These are phyloP conservation scores for Apodemus speciosus DNA, from an alignment of 2,113 vertebrate species.

Conservation along the genomic window DNA sequence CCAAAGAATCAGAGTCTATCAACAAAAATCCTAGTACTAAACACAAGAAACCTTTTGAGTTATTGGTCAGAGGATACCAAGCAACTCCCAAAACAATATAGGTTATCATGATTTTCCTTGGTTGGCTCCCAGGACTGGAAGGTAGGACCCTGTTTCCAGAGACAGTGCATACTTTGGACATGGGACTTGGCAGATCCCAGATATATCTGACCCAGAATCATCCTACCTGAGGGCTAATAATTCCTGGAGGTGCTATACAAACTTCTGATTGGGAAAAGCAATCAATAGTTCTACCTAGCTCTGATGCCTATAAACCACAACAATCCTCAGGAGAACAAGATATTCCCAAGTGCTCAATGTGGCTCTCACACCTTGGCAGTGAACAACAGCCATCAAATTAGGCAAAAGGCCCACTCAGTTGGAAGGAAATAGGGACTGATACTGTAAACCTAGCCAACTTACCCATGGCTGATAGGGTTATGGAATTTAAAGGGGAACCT, in stretches of 20 bases:
- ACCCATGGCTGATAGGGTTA: not conserved
- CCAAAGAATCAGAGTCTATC: not conserved
- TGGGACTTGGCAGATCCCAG: not conserved
- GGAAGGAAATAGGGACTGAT: not conserved
- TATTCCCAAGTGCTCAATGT: not conserved
- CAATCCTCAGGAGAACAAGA: not conserved
- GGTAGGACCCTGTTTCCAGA: not conserved
- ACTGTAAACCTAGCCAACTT: not conserved
- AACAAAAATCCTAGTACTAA: not conserved
- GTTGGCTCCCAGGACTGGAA: not conserved
- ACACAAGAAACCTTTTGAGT: not conserved
- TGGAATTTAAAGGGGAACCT: not conserved
- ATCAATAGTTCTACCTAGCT: not conserved
- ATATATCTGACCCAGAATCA: not conserved
- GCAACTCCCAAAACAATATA: not conserved
- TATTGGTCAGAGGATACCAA: not conserved
- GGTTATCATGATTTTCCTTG: not conserved
- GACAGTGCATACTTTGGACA: too few relatives aligned
- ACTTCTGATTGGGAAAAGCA: not conserved
- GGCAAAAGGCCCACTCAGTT: not conserved
- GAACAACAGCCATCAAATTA: not conserved
- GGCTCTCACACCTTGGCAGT: not conserved
- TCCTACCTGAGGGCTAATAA: not conserved
- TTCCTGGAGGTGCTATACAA: not conserved
- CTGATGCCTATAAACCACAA: not conserved